These are phyloP conservation scores for Hafferia zeledoni DNA, from an alignment of 2,797 vertebrate species.

Conservation along the genomic window DNA sequence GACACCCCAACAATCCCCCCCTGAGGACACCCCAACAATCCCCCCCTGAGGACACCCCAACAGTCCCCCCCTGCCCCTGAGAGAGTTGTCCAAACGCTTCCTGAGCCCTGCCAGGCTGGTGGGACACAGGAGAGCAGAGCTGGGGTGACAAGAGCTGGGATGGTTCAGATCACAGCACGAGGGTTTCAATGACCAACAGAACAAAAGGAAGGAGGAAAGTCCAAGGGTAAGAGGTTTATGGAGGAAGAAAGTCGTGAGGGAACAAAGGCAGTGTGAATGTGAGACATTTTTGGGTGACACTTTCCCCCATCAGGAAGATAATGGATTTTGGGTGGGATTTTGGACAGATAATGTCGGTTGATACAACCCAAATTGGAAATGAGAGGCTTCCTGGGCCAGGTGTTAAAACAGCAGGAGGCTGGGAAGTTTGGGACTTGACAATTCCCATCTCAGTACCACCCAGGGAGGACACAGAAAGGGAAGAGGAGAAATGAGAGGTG, in stretches of 20 bases:
- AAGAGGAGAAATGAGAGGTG: background rate
- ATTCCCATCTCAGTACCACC: background rate
- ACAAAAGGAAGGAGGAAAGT: background rate
- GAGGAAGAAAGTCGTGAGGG: background rate
- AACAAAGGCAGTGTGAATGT: background rate
- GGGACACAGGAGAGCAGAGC: background rate
- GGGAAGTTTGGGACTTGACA: background rate
- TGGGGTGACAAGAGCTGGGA: background rate
- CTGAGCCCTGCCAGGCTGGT: background rate
- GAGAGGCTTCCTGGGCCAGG: background rate
- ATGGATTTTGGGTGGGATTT: background rate
- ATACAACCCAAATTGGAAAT: background rate
- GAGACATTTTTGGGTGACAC: background rate
- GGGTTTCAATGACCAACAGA: background rate
- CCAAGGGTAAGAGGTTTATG: background rate
- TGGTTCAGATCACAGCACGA: background rate
- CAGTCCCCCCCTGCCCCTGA: background rate
- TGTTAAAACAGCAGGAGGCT: background rate
- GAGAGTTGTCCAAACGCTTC: fast-evolving
- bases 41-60: background rate
- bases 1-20: background rate
- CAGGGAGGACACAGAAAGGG: background rate
- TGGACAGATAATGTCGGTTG: background rate
- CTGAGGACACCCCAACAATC: background rate
- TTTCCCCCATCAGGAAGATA: background rate